Conservation (phyloP, 1,140 invertebrate species). For the Drosophila grimshawi region DNA sequence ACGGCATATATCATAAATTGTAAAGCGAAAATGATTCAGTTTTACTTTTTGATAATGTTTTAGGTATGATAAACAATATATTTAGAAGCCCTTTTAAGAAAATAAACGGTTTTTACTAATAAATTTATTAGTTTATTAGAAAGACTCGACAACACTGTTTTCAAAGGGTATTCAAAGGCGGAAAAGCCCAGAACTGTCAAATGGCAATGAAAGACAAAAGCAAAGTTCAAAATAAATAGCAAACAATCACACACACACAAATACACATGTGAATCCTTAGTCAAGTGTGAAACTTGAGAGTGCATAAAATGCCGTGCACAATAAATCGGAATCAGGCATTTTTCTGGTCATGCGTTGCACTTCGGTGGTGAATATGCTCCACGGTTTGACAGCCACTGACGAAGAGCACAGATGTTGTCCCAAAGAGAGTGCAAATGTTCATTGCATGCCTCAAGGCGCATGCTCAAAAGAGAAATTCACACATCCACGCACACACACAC, state of each 20-base stretch:
- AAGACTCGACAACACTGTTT: not conserved
- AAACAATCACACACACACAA: slow-evolving; percentile 36
- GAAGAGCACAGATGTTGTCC: slow-evolving; percentile 8
- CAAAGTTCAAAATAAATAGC: slow-evolving; percentile 56
- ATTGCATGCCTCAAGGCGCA: slow-evolving; percentile 32
- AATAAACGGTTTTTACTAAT: too few species aligned
- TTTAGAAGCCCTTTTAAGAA: too few species aligned
- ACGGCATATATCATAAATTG: too few species aligned
- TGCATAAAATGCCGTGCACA: slow-evolving; percentile 48
- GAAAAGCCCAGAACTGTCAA: slow-evolving; percentile 32
- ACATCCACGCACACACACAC: not conserved
- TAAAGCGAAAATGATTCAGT: too few species aligned
- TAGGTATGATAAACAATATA: too few species aligned
- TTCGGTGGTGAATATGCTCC: slow-evolving; percentile 47
- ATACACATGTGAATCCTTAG: not conserved
- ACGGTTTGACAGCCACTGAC: slow-evolving; percentile 57
- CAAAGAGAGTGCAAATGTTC: slow-evolving; percentile 4
- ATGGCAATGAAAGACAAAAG: slow-evolving; percentile 50
- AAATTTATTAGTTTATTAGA: not conserved
- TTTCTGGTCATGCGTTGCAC: slow-evolving; percentile 23
- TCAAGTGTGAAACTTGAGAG: slow-evolving; percentile 26
- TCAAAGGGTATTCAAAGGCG: slow-evolving; percentile 24
- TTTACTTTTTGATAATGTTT: too few species aligned
- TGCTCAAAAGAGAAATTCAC: slow-evolving; percentile 35
- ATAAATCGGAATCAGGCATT: slow-evolving; percentile 20